A percentile compares a stretch with the other conserved stretches of the same genome.
Evolutionary conservation across 2,888 invertebrate species (phyloP).

Genomic region (Proisotoma minuta): DNA sequence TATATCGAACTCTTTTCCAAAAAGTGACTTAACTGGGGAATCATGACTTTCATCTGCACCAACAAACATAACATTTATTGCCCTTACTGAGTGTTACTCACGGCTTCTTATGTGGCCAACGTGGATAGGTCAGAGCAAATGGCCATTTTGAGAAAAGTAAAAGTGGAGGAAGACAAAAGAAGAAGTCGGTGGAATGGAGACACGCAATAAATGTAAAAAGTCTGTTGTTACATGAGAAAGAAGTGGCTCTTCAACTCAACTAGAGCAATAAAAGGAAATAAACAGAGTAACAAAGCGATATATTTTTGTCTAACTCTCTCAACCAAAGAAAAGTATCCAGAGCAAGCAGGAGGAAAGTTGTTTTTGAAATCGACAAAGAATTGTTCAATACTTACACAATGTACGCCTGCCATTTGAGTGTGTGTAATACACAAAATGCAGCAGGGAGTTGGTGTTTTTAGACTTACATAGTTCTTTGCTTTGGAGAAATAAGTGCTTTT

Average conservation of each 20-base stretch:
- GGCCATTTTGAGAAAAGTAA: neutral
- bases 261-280: slow-evolving; percentile 15
- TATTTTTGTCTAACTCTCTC: slow-evolving; percentile 9
- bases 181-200: neutral
- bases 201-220: slow-evolving; percentile 13
- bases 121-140: neutral
- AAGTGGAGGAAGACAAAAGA: neutral
- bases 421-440: too few relatives aligned
- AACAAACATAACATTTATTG: too few relatives aligned
- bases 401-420: too few relatives aligned
- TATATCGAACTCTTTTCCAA: too few relatives aligned
- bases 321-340: neutral
- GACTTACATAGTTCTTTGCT: too few relatives aligned
- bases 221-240: slow-evolving; percentile 10
- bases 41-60: too few relatives aligned
- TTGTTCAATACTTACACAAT: too few relatives aligned
- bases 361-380: neutral
- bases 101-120: too few relatives aligned
- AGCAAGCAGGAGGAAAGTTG: neutral
- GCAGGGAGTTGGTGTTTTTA: too few relatives aligned
- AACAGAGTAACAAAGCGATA: slow-evolving; percentile 13
- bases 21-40: too few relatives aligned
- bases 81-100: too few relatives aligned
- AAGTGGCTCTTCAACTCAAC: slow-evolving; percentile 15
- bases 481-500: too few relatives aligned